Evolutionary conservation across 92 coral and sea anemone species (phyloP).

Genomic region (Plumapathes pennacea): DNA sequence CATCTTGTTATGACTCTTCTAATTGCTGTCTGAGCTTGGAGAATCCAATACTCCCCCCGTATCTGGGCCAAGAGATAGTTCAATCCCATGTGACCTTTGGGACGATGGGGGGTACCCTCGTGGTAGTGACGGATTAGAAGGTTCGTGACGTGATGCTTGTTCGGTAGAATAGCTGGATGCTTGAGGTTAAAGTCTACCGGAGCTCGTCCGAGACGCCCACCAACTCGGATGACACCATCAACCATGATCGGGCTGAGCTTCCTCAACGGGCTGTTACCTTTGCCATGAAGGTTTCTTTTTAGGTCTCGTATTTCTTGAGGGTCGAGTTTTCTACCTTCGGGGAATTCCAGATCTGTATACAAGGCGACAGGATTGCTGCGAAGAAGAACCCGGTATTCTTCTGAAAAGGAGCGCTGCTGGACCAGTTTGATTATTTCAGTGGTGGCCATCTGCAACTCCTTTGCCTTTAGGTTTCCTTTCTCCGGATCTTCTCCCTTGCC

Average conservation of each 20-base stretch:
- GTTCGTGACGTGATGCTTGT: slow-evolving; percentile 37
- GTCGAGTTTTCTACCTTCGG: background rate
- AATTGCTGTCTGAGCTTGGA: slow-evolving; percentile 31
- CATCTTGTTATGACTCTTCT: slow-evolving; percentile 30
- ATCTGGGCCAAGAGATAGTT: slow-evolving; percentile 34
- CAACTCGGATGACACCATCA: slow-evolving; percentile 36
- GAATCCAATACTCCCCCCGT: slow-evolving; percentile 43
- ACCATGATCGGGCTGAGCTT: slow-evolving; percentile 35
- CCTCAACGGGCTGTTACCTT: slow-evolving; percentile 14
- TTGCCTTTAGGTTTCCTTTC: slow-evolving; percentile 11
- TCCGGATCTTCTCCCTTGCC: background rate
- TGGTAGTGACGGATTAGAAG: slow-evolving; percentile 33
- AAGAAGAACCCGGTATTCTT: slow-evolving; percentile 5
- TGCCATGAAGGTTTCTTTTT: too few relatives aligned
- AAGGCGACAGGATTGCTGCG: background rate
- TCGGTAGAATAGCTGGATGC: slow-evolving; percentile 52
- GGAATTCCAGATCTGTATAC: background rate
- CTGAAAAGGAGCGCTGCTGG: background rate
- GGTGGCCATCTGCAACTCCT: slow-evolving; percentile 6
- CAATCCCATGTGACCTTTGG: slow-evolving; percentile 43
- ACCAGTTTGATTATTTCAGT: background rate
- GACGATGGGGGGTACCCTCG: too few relatives aligned
- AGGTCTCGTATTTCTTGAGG: too few relatives aligned
- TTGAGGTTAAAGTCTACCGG: background rate
- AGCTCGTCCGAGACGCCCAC: slow-evolving; percentile 48